Evolutionary conservation across 2,888 invertebrate genomes (phyloP).

Genomic region (Pterostichus madidus): DNA sequence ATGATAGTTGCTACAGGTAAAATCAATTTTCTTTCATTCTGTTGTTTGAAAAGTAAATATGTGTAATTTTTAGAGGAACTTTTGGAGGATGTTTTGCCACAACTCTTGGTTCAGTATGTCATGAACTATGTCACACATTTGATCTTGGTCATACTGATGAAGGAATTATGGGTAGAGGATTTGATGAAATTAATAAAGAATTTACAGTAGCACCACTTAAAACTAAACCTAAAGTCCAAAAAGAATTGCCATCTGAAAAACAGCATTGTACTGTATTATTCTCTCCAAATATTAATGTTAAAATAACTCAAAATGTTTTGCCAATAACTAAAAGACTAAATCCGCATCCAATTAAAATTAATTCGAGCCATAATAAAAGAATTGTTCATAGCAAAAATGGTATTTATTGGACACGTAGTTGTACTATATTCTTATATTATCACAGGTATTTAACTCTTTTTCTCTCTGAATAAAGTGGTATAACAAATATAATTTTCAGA

Average conservation of each 20-base stretch:
- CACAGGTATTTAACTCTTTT: constrained; percentile 80
- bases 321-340: constrained; percentile 49
- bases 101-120: constrained; percentile 93
- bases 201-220: constrained; percentile 78
- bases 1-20: constrained; percentile 93
- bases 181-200: constrained; percentile 89
- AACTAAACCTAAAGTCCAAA: constrained; percentile 71
- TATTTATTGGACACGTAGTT: constrained; percentile 82
- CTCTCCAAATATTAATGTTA: constrained; percentile 62
- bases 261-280: constrained; percentile 58
- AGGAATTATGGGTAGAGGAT: constrained; percentile 96
- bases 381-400: constrained; percentile 77
- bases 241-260: constrained; percentile 67
- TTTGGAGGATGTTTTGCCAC: constrained; percentile 94
- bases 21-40: constrained; percentile 10
- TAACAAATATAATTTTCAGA: constrained; percentile 71
- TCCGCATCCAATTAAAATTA: constrained; percentile 44
- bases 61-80: constrained; percentile 82
- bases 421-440: constrained; percentile 83
- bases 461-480: constrained; percentile 25
- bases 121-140: constrained; percentile 96
- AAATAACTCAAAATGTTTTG: constrained; percentile 37
- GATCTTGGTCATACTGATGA: constrained; percentile 94
- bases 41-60: constrained; percentile 51
- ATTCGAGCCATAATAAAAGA: constrained; percentile 47